These are phyloP conservation scores for Copsychus sechellarum DNA, from an alignment of 2,113 vertebrate species.

Conservation along the genomic window DNA sequence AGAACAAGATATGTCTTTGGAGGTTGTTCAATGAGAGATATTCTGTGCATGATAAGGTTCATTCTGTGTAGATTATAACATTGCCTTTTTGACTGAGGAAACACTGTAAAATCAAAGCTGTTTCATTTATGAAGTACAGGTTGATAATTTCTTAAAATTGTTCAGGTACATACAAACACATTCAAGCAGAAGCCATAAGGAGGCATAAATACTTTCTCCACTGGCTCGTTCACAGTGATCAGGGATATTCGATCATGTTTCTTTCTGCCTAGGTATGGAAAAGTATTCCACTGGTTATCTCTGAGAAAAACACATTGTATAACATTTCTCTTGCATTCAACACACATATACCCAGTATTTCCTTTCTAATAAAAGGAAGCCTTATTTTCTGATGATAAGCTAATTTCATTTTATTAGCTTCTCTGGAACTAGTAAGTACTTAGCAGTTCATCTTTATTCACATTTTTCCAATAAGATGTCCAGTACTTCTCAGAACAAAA, in stretches of 20 bases:
- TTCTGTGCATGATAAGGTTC: conserved; percentile 39
- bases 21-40: conserved; percentile 43
- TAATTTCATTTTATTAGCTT: background rate
- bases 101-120: background rate
- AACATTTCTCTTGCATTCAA: background rate
- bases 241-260: background rate
- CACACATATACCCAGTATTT: background rate
- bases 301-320: background rate
- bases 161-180: background rate
- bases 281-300: background rate
- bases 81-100: conserved; percentile 19
- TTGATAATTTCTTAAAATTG: background rate
- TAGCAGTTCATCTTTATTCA: background rate
- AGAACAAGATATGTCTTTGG: background rate
- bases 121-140: background rate
- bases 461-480: background rate
- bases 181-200: background rate
- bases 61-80: conserved; percentile 35
- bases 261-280: background rate
- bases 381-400: background rate
- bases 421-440: background rate
- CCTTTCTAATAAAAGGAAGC: background rate
- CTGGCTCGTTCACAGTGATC: accelerated
- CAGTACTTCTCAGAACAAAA: background rate
- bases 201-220: background rate